A percentile compares a stretch with the other conserved stretches of the same genome.
phyloP scores from a whole-genome alignment of 2,113 vertebrate genomes.

The Aegithalos caudatus region DNA sequence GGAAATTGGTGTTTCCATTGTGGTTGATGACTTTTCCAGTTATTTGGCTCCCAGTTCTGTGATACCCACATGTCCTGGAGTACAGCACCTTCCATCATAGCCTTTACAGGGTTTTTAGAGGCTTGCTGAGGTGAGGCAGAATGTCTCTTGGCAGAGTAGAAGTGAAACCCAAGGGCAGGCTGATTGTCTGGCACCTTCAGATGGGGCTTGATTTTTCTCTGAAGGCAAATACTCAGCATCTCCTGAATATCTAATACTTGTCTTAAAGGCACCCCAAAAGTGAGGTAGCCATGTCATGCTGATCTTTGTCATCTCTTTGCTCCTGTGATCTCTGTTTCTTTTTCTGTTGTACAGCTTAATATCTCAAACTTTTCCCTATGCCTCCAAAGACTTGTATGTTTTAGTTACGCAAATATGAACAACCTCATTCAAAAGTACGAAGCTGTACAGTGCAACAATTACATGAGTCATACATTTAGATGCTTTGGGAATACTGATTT shows the following conservation, averaged over 20 bases:
- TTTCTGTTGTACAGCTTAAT: background rate
- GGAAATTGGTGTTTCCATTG: background rate
- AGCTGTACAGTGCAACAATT: background rate
- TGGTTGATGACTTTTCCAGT: background rate
- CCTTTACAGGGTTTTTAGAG: background rate
- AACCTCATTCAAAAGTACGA: background rate
- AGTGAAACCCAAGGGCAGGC: background rate
- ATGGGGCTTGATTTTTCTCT: background rate
- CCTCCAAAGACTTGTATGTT: background rate
- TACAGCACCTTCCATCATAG: background rate
- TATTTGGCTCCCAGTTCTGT: background rate
- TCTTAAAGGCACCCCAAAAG: background rate
- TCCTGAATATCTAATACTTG: background rate
- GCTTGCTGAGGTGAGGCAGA: background rate
- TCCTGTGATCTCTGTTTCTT: background rate
- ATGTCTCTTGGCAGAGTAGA: background rate
- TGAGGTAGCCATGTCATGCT: background rate
- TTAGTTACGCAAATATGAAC: background rate
- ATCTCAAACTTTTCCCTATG: background rate
- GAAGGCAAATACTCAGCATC: background rate
- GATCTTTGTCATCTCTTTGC: background rate
- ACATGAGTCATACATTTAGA: rapidly evolving
- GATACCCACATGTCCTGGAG: background rate
- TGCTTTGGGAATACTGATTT: background rate
- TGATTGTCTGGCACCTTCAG: background rate